Evolutionary conservation across 2,888 invertebrate genomes (phyloP).

Genomic region (Apamea monoglypha): DNA sequence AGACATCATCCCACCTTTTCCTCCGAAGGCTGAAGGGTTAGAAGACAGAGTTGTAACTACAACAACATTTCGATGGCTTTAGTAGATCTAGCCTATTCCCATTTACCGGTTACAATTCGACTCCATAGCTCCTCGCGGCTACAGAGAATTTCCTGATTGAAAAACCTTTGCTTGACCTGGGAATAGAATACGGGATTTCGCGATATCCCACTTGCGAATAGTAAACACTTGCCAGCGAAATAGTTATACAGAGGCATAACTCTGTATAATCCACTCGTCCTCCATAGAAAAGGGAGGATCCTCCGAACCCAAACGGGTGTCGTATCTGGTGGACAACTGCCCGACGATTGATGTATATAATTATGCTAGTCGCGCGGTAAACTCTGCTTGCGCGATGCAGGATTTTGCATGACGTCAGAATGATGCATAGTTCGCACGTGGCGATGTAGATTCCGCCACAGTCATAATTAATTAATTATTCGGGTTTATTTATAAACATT

Average conservation of each 20-base stretch:
- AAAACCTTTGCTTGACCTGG: not conserved
- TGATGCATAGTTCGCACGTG: too few relatives aligned
- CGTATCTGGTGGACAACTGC: too few relatives aligned
- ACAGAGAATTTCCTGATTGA: not conserved
- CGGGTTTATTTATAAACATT: not conserved
- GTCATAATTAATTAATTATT: not conserved
- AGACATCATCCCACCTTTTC: not conserved
- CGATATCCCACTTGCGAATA: not conserved
- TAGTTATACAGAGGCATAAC: too few relatives aligned
- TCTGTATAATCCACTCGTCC: too few relatives aligned
- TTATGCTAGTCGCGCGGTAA: too few relatives aligned
- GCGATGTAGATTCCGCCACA: too few relatives aligned
- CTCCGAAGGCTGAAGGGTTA: not conserved
- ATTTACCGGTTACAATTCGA: not conserved
- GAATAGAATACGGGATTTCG: not conserved
- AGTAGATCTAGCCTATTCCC: not conserved
- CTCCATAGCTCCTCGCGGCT: not conserved
- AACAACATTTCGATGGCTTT: too few relatives aligned
- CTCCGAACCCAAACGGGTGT: too few relatives aligned
- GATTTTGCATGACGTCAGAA: too few relatives aligned
- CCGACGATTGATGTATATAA: too few relatives aligned
- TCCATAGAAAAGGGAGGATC: too few relatives aligned
- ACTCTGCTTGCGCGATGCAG: too few relatives aligned
- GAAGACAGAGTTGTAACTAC: not conserved
- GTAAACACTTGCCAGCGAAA: not conserved